Evolutionary conservation across 2,797 vertebrate species (phyloP), one percentile per base, ranked within the genome.

Genomic region (Hirundo rustica): DNA sequence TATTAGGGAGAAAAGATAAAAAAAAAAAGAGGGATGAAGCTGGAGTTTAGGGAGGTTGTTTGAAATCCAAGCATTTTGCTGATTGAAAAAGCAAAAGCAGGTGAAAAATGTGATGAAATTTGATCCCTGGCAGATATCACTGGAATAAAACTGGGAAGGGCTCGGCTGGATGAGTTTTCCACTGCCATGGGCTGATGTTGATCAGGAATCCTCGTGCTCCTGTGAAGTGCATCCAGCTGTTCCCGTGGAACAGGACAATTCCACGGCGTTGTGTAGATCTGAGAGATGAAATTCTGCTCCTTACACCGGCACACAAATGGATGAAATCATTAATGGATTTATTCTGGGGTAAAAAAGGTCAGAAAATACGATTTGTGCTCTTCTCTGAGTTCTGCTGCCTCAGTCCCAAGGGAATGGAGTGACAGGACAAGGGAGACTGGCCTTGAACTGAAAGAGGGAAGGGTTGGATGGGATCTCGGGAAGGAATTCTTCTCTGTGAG

Each of bases 51-150:
- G 47, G 53, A 81, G 67, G 42, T 55, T 72, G 51, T 67, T 76
- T 83, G 88, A 61, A 89, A 79, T 84, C 73, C 79, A 83, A 87
- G 91, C 67, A 71, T 47, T 78, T 10, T 36, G 79, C 78, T 53
- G 62, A 74, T 29, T 61, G 81, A 71, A 87, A 76, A 80, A 79
- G 87, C 58, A 88, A 92, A 95, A 71, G 20, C 44, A 38, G 42
- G 58, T 57, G 83, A 53, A 88, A 94, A 94, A 91, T 34, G 51
- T 15, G 66, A 54, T 61, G 55, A 7, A 48, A 45, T 89, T 29
- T 48, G 42, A 64, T 55, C 54, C 62, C 85, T 57, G 61, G 64
- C 30, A 65, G 54, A 72, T 71, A 8, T 21, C 15, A 10, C 14
- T 20, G 40, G 54, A 16, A 29, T 9, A 16, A 40, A 9, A 8